Conservation (phyloP, 92 coral and sea anemone genomes). For the Palythoa heliodiscus region DNA sequence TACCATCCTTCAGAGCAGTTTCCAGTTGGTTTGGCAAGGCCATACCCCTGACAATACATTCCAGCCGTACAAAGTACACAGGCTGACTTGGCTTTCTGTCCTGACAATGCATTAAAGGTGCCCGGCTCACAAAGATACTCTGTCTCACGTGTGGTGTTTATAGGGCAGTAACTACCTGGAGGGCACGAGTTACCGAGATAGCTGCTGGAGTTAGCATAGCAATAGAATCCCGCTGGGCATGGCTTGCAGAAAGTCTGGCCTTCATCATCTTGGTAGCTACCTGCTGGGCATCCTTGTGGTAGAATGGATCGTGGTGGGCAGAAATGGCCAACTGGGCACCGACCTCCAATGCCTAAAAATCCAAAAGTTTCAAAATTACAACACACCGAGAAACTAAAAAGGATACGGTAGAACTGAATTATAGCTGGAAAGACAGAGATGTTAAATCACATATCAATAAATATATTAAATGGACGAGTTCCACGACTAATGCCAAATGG, state of each 20-base stretch:
- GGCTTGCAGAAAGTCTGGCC: constrained; percentile 77
- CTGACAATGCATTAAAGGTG: constrained; percentile 76
- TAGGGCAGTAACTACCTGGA: constrained; percentile 84
- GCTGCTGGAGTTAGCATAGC: constrained; percentile 74
- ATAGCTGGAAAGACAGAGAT: no score
- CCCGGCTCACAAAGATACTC: constrained; percentile 77
- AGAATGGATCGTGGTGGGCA: constrained; percentile 72
- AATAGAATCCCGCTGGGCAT: constrained; percentile 83
- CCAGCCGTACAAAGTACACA: constrained; percentile 89
- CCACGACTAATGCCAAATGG: no score
- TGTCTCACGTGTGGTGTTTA: constrained; percentile 75
- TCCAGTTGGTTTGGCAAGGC: constrained; percentile 76
- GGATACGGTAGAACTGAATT: no score
- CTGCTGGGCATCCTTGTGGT: constrained; percentile 88
- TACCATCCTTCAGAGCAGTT: constrained; percentile 96
- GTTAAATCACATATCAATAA: no score
- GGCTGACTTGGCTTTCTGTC: constrained; percentile 64
- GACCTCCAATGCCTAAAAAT: constrained; percentile 75
- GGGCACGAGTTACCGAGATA: constrained; percentile 75
- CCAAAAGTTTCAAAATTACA: background rate
- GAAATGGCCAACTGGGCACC: constrained; percentile 88
- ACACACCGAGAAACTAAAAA: background rate
- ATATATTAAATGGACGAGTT: no score
- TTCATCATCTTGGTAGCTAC: constrained; percentile 84
- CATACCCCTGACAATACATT: constrained; percentile 87